Evolutionary conservation across 2,888 invertebrate genomes (phyloP), one percentile per base, ranked within the genome.

Genomic region (Rhogogaster chlorosoma): DNA sequence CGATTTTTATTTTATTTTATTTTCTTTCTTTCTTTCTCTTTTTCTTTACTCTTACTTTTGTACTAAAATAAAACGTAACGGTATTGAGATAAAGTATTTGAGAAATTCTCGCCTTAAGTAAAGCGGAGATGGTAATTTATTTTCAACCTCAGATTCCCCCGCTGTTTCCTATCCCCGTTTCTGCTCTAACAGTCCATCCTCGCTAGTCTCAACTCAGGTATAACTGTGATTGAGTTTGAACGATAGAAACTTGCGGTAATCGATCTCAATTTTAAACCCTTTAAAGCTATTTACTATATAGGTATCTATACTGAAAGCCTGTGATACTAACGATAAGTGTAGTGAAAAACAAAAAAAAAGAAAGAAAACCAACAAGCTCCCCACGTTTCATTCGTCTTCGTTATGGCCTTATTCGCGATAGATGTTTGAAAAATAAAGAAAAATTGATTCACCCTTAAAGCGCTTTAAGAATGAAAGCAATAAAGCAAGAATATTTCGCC

Each of bases 381-480:
- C n/a, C 70, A 26, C 42, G 45, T 42, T 42, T 75, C 75, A 75
- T 75, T 75, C 45, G 45, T 75, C 75, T 75, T 45, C 45, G 45
- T 22, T 75, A 75, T 26, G 15, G 3, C 26, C 4, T 45, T n/a
- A n/a, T 22, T 26, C 38, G 75, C 1, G 4, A 12, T 45, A 15
- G 45, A 15, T 22, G 26, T 26, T 75, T 75, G 18, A 29, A 75
- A 75, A 75, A 75, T 45, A n/a, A 75, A 22, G 29, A 75, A 49
- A 75, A 75, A 75, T 75, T 36, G 36, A 36, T 70, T 70, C 32
- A 18, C 70, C 32, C 6, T 9, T n/a, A 32, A 29, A 70, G 5
- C 2, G 64, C 1, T 12, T 32, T 6, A 12, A 18, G 18, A n/a
- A 70, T 26, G 26, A 61, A 38, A 36, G 64, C 26, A n/a, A n/a